Evolutionary conservation across 2,113 vertebrate genomes (phyloP).

Genomic region (Synodontis membranacea): DNA sequence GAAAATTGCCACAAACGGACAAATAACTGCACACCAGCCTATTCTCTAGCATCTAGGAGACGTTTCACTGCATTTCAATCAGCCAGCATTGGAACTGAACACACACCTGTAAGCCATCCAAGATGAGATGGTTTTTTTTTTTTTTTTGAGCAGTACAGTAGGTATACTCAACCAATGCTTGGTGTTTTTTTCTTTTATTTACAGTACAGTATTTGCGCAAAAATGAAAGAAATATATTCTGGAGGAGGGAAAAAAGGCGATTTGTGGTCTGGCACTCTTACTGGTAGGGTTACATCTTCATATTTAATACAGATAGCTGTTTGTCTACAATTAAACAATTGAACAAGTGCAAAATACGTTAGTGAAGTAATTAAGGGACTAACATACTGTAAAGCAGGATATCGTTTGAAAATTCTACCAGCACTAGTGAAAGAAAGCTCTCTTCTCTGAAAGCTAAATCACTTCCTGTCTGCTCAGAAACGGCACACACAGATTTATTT

Average conservation of each 20-base stretch:
- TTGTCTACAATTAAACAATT: background rate
- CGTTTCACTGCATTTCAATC: background rate
- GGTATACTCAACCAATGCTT: background rate
- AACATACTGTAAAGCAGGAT: background rate
- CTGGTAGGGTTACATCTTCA: background rate
- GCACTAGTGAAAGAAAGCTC: background rate
- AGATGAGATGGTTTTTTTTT: background rate
- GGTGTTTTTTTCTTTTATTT: background rate
- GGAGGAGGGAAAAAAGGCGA: background rate
- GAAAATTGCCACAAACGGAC: background rate
- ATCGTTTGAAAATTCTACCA: background rate
- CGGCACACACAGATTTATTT: conserved; percentile 33
- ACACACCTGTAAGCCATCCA: background rate
- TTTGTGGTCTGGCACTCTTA: background rate
- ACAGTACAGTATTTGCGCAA: background rate
- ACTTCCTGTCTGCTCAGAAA: conserved; percentile 3
- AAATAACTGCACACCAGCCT: background rate
- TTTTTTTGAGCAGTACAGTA: background rate
- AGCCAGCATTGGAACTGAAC: background rate
- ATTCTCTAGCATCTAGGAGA: background rate
- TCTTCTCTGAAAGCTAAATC: conserved; percentile 4
- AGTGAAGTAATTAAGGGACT: background rate
- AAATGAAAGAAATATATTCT: background rate
- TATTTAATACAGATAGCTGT: background rate
- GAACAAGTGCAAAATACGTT: background rate